Evolutionary conservation across 2,888 invertebrate species (phyloP).

Genomic region (Limnephilus auricula): DNA sequence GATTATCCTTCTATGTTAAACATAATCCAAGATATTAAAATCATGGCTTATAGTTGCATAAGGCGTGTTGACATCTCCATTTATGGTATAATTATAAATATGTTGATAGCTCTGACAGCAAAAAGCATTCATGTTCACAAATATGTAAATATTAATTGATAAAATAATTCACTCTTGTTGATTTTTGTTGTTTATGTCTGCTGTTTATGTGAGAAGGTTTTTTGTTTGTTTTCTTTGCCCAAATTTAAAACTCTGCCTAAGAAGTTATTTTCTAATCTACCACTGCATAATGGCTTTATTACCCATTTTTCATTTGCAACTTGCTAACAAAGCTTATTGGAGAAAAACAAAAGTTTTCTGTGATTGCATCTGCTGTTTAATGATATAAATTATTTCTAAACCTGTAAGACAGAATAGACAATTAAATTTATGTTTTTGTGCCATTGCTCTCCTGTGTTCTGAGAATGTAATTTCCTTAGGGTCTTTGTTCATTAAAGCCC

Average conservation of each 20-base stretch:
- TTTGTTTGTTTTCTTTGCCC: neutral
- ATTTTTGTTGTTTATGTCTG: neutral
- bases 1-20: neutral
- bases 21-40: neutral
- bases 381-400: neutral
- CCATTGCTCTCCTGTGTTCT: neutral
- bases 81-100: neutral
- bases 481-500: too few species aligned
- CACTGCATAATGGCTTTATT: neutral
- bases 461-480: too few species aligned
- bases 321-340: neutral
- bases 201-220: neutral
- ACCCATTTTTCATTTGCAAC: neutral
- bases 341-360: neutral
- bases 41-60: neutral
- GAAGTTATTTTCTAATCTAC: too few species aligned
- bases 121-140: constrained; percentile 5
- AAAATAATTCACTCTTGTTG: neutral
- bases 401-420: neutral
- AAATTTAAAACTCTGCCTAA: neutral
- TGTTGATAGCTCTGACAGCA: neutral
- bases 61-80: neutral
- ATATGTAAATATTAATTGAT: constrained; percentile 7
- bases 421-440: neutral
- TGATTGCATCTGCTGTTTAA: neutral